Base-by-base conservation (phyloP, 2,797 vertebrate genomes). In the Lophius americanus region DNA sequence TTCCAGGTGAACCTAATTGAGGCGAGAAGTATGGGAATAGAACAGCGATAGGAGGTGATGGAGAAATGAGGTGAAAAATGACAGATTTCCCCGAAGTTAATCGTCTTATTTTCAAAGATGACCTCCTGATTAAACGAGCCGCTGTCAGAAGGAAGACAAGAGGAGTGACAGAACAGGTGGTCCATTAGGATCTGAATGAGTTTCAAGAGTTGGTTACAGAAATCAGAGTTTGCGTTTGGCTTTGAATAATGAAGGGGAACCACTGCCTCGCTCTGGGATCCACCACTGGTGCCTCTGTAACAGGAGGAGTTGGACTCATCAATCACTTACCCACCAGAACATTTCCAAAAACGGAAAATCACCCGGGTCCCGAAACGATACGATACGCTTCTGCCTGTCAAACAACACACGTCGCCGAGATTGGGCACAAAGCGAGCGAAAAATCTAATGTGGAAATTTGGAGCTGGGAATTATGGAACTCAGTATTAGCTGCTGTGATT, bases 371-470 rank as follows among this genome's bases (percentile, higher is more conserved):
- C 37, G 4, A 7, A 12, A 23, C 43, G 23, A 23, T 63, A 52
- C 52, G 53, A 54, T 42, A 23, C 39, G 42, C 9, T 13, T 33
- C 9, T 10, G 55, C 38, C 50, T 67, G 6, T 71, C 51, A 68
- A 72, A 68, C 64, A 37, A 47, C 42, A 60, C 52, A 54, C 33
- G 44, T 69, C 58, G 64, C 32, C 6, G 44, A 53, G 67, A 67
- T 44, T 73, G 58, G 23, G 69, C 68, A 38, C 49, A 4, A 42
- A 68, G 44, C 7, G 23, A 37, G 9, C 4, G 9, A 67, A 65
- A 65, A 36, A 41, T 68, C 57, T 80, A 32, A 39, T 67, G 60
- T 81, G 87, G 81, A 85, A 85, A 85, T 62, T 60, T 77, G 73
- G 55, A 74, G 32, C n/a, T 60, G 33, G 39, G 57, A 55, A 53